Conservation (phyloP, 2,888 invertebrate species). For the Temnothorax unifasciatus region DNA sequence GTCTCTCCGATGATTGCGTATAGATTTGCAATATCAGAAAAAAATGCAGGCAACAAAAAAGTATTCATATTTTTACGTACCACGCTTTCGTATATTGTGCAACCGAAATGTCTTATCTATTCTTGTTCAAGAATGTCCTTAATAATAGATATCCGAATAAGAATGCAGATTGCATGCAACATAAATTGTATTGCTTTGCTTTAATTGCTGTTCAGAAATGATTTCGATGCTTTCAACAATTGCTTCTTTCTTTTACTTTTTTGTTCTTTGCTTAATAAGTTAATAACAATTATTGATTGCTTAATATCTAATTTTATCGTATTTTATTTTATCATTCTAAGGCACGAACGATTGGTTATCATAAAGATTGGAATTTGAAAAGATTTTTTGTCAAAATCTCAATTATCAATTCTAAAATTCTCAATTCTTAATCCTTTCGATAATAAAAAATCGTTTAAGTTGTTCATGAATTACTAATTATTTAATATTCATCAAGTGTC, state of each 20-base stretch:
- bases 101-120: slow-evolving; percentile 36
- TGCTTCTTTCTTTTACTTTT: neutral
- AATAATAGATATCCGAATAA: slow-evolving; percentile 53
- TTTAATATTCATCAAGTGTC: neutral
- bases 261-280: slow-evolving; percentile 2
- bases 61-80: neutral
- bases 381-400: neutral
- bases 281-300: neutral
- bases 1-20: slow-evolving; percentile 4
- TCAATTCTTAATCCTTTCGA: neutral
- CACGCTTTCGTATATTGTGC: neutral
- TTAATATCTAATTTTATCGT: slow-evolving; percentile 21
- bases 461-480: neutral
- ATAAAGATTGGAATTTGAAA: neutral
- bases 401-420: neutral
- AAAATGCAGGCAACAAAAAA: neutral
- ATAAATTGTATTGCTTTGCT: neutral
- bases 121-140: slow-evolving; percentile 42
- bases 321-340: neutral
- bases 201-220: neutral
- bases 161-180: neutral
- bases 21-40: slow-evolving; percentile 32
- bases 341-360: neutral
- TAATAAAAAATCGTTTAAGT: neutral
- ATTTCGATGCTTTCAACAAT: slow-evolving; percentile 29